A percentile compares a stretch with the other conserved stretches of the same genome.
phyloP scores from a whole-genome alignment of 1,140 invertebrate species.

The Caerostris darwini region DNA sequence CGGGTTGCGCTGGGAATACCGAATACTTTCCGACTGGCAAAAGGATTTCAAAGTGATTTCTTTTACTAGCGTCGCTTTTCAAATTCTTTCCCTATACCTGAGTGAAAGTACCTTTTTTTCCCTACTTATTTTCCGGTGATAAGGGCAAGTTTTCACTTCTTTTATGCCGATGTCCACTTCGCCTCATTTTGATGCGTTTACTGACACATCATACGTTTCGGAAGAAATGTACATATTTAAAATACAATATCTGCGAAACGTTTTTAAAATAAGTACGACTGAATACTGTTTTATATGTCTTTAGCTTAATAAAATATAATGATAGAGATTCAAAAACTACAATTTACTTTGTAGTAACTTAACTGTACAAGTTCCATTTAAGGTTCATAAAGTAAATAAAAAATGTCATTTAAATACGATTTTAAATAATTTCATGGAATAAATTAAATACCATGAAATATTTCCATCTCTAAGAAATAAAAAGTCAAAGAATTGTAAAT shows the following conservation, averaged over 20 bases:
- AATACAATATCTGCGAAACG: too few species aligned
- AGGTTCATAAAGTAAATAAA: too few species aligned
- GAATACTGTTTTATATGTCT: too few species aligned
- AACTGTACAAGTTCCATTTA: too few species aligned
- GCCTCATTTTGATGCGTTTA: background rate
- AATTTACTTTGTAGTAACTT: background rate
- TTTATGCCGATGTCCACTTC: background rate
- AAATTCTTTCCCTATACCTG: background rate
- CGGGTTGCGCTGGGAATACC: background rate
- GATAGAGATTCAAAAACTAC: background rate
- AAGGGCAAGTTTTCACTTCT: background rate
- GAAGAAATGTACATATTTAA: background rate
- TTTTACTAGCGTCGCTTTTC: background rate
- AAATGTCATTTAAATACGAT: too few species aligned
- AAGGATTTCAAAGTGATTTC: background rate
- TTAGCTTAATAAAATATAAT: too few species aligned
- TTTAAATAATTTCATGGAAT: too few species aligned
- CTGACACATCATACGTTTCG: background rate
- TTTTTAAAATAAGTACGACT: too few species aligned
- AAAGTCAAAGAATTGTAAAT: too few species aligned
- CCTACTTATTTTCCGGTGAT: background rate
- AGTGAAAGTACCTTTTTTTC: background rate
- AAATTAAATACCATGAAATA: too few species aligned
- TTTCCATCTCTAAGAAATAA: too few species aligned
- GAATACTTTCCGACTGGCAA: background rate